A percentile compares a stretch with the other conserved stretches of the same genome.
phyloP scores from a whole-genome alignment of 2,888 invertebrate species.

The Agrilus cyanescens region DNA sequence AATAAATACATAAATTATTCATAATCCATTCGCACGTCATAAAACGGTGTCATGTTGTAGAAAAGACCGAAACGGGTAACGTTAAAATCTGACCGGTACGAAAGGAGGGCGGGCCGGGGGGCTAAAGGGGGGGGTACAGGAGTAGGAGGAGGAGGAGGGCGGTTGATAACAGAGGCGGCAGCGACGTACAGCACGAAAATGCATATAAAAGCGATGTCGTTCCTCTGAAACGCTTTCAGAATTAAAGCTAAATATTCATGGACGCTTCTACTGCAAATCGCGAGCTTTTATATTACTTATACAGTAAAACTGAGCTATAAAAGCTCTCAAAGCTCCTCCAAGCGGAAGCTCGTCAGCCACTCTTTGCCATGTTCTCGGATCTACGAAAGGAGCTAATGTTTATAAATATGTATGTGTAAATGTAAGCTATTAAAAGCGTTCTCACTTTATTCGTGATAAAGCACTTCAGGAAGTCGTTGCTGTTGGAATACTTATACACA shows the following conservation, averaged over 20 bases:
- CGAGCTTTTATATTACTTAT: constrained; percentile 39
- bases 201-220: constrained; percentile 14
- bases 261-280: constrained; percentile 34
- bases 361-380: constrained; percentile 33
- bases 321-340: constrained; percentile 32
- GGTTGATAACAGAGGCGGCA: no score
- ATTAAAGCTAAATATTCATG: constrained; percentile 40
- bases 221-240: constrained; percentile 36
- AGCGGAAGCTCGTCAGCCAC: constrained; percentile 29
- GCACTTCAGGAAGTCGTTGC: constrained; percentile 7
- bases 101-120: no score
- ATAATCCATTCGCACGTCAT: no score
- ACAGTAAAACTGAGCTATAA: constrained; percentile 33
- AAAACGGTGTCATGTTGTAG: no score
- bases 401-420: constrained; percentile 39
- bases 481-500: constrained; percentile 1
- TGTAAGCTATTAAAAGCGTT: constrained; percentile 30
- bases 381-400: constrained; percentile 38
- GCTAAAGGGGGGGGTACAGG: no score
- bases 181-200: no score
- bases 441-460: constrained; percentile 15
- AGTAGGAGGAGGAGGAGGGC: no score
- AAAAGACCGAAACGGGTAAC: no score
- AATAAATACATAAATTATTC: no score
- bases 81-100: no score